Evolutionary conservation across 2,113 vertebrate species (phyloP).

Genomic region (Sebastes schlegelii): DNA sequence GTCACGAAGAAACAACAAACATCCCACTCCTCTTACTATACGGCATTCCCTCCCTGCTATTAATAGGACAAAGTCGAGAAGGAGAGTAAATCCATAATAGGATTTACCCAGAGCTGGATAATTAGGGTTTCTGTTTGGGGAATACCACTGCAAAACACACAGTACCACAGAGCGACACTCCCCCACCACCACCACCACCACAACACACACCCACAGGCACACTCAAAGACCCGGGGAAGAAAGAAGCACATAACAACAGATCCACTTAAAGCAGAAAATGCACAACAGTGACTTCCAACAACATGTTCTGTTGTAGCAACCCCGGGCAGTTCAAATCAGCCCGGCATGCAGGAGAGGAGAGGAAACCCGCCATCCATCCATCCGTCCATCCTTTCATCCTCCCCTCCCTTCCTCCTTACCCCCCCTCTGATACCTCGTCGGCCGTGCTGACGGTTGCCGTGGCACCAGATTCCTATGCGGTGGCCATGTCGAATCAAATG

Average conservation of each 20-base stretch:
- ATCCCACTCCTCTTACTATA: slow-evolving; percentile 29
- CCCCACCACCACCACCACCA: background rate
- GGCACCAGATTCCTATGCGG: slow-evolving; percentile 77
- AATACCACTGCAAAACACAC: slow-evolving; percentile 69
- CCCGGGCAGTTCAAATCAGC: slow-evolving; percentile 20
- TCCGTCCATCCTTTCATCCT: slow-evolving; percentile 26
- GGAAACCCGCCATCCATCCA: slow-evolving; percentile 39
- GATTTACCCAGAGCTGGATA: slow-evolving; percentile 63
- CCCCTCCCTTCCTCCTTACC: slow-evolving; percentile 53
- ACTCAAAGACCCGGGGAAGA: slow-evolving; percentile 16
- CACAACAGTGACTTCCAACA: slow-evolving; percentile 20
- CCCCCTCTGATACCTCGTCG: slow-evolving; percentile 54
- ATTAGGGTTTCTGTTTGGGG: slow-evolving; percentile 77
- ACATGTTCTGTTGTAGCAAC: background rate
- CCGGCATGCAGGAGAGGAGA: slow-evolving; percentile 10
- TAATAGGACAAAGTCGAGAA: slow-evolving; percentile 47
- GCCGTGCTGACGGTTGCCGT: slow-evolving; percentile 65
- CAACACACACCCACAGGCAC: slow-evolving; percentile 34
- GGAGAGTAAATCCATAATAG: slow-evolving; percentile 58
- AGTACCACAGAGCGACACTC: slow-evolving; percentile 35
- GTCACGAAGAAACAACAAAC: slow-evolving; percentile 32
- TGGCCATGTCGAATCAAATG: slow-evolving; percentile 73
- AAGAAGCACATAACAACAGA: background rate
- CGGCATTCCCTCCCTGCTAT: slow-evolving; percentile 37
- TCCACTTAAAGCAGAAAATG: slow-evolving; percentile 17